phyloP scores from a whole-genome alignment of 2,888 invertebrate species.

The Ashinkailepas kermadecensis region DNA sequence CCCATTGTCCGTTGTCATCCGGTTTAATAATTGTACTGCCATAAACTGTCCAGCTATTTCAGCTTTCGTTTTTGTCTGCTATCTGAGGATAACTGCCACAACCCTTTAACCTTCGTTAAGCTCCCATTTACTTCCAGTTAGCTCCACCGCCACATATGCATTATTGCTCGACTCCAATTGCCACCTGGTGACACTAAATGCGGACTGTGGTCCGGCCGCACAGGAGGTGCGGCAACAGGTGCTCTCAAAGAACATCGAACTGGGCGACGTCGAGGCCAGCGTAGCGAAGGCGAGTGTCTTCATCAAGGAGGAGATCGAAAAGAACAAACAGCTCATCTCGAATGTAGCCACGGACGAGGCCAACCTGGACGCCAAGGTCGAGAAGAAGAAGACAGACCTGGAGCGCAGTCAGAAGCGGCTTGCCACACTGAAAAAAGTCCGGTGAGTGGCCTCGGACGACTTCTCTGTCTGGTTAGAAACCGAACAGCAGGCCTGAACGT shows the following conservation, averaged over 20 bases:
- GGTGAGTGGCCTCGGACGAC: constrained; percentile 46
- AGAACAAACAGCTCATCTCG: constrained; percentile 55
- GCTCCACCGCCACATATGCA: too few species aligned
- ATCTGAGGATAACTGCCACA: too few species aligned
- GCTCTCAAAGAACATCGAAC: constrained; percentile 73
- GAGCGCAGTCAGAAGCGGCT: constrained; percentile 88
- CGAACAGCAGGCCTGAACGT: too few species aligned
- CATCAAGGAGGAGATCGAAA: constrained; percentile 58
- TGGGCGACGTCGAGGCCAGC: constrained; percentile 58
- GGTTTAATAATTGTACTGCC: too few species aligned
- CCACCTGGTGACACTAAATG: too few species aligned
- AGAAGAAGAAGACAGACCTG: constrained; percentile 78
- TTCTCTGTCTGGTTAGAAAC: too few species aligned
- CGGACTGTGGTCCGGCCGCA: neutral
- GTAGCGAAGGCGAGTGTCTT: constrained; percentile 62
- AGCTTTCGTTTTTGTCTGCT: too few species aligned
- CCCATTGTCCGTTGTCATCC: too few species aligned
- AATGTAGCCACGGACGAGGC: constrained; percentile 81
- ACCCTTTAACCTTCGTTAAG: too few species aligned
- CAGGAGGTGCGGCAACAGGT: constrained; percentile 70
- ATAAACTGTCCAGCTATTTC: too few species aligned
- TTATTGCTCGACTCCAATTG: too few species aligned
- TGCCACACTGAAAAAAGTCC: constrained; percentile 86
- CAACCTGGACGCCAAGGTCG: constrained; percentile 82
- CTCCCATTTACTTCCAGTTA: too few species aligned